Evolutionary conservation across 1,140 invertebrate species (phyloP).

Genomic region (Drosophila paulistorum): DNA sequence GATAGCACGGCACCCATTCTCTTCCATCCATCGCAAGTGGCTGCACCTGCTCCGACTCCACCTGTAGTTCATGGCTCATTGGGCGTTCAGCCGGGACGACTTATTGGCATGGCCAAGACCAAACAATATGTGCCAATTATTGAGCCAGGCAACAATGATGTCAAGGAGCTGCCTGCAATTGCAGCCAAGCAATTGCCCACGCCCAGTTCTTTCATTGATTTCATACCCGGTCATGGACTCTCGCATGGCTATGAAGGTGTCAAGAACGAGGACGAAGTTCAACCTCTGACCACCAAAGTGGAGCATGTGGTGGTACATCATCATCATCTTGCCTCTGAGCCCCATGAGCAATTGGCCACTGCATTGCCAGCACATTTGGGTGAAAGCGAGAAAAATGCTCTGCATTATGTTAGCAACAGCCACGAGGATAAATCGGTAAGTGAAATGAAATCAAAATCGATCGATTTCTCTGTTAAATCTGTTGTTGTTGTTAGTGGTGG

Average conservation of each 20-base stretch:
- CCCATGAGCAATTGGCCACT: slow-evolving; percentile 35
- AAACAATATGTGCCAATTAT: slow-evolving; percentile 79
- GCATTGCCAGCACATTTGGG: slow-evolving; percentile 53
- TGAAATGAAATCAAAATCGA: background rate
- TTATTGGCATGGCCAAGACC: slow-evolving; percentile 69
- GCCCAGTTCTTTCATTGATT: slow-evolving; percentile 67
- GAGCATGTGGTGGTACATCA: slow-evolving; percentile 70
- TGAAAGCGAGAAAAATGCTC: slow-evolving; percentile 40
- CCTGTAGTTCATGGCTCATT: slow-evolving; percentile 43
- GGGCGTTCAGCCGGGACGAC: slow-evolving; percentile 58
- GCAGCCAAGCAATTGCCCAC: slow-evolving; percentile 48
- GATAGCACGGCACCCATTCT: slow-evolving; percentile 73
- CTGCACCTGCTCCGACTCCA: background rate
- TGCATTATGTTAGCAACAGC: slow-evolving; percentile 49
- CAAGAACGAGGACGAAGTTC: slow-evolving; percentile 29
- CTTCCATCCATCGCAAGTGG: slow-evolving; percentile 53
- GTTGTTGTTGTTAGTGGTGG: no score
- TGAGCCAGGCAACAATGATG: slow-evolving; percentile 63
- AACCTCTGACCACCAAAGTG: slow-evolving; percentile 47
- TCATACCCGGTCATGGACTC: slow-evolving; percentile 63
- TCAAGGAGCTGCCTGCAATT: slow-evolving; percentile 40
- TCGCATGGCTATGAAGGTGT: slow-evolving; percentile 72
- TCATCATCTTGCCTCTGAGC: slow-evolving; percentile 21
- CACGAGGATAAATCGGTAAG: slow-evolving; percentile 61
- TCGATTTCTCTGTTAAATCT: background rate